These are phyloP conservation scores for human (Homo sapiens) DNA, from an alignment of 2,113 vertebrate species.

Conservation along the genomic window DNA sequence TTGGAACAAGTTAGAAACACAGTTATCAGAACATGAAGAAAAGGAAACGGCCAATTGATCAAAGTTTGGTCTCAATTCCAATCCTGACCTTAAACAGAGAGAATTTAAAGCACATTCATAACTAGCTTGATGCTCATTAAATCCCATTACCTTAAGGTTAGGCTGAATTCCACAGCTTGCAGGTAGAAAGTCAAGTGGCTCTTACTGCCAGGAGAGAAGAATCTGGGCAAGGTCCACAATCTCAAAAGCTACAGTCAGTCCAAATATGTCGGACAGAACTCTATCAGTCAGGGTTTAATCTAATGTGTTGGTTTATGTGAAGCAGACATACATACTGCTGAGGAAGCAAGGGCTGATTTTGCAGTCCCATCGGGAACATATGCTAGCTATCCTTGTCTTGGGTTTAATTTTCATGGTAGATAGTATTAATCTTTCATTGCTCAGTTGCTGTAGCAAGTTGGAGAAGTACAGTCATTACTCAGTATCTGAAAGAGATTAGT, in stretches of 20 bases:
- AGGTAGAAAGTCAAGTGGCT: neutral
- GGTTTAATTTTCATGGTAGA: slow-evolving; percentile 84
- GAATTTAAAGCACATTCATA: slow-evolving; percentile 4
- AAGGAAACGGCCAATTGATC: neutral
- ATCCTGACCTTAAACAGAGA: neutral
- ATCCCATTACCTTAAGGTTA: neutral
- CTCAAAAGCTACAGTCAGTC: neutral
- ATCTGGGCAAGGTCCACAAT: neutral
- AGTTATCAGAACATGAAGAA: neutral
- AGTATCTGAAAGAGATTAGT: neutral
- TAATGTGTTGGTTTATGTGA: neutral
- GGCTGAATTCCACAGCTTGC: neutral
- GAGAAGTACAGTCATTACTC: slow-evolving; percentile 83
- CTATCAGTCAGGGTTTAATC: neutral
- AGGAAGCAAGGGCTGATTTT: slow-evolving; percentile 52
- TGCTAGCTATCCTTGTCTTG: slow-evolving; percentile 76
- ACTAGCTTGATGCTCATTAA: neutral
- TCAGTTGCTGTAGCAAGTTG: slow-evolving; percentile 89
- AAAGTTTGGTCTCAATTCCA: neutral
- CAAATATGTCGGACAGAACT: neutral
- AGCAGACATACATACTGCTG: neutral
- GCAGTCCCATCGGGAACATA: slow-evolving; percentile 81
- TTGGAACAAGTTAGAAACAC: neutral
- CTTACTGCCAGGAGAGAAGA: neutral
- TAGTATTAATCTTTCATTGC: slow-evolving; percentile 80